phyloP scores from a whole-genome alignment of 2,113 vertebrate species.

The Syngnathus typhle region DNA sequence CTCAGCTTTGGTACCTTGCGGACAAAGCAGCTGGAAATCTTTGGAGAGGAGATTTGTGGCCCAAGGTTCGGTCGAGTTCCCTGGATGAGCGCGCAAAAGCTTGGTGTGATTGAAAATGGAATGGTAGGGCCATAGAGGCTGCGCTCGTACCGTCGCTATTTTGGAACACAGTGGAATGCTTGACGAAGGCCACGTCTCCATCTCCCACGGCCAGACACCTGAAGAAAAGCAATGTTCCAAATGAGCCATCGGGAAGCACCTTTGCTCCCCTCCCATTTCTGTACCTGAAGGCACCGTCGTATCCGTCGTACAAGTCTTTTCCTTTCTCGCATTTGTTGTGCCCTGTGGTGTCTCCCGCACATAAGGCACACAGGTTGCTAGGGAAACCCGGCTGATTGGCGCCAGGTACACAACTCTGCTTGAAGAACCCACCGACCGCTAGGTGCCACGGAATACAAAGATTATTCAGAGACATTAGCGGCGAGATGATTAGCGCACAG shows the following conservation, averaged over 20 bases:
- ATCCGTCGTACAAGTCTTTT: slow-evolving; percentile 81
- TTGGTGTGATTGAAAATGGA: too few relatives aligned
- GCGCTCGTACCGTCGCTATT: slow-evolving; percentile 80
- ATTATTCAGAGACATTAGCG: not conserved
- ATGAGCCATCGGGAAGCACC: not conserved
- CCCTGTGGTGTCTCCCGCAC: slow-evolving; percentile 76
- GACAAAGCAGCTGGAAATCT: slow-evolving; percentile 87
- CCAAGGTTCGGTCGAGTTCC: slow-evolving; percentile 77
- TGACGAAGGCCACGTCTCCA: slow-evolving; percentile 91
- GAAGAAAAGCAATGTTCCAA: not conserved
- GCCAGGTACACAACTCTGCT: slow-evolving; percentile 84
- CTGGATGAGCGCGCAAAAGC: slow-evolving; percentile 53
- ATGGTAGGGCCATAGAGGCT: not conserved
- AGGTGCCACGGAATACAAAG: not conserved
- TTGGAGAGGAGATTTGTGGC: slow-evolving; percentile 63
- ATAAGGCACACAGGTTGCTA: slow-evolving; percentile 75
- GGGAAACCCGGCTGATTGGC: slow-evolving; percentile 74
- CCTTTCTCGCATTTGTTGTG: slow-evolving; percentile 76
- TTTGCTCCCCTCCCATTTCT: not conserved
- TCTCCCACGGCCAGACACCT: slow-evolving; percentile 79
- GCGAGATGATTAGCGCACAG: not conserved
- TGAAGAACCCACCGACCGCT: slow-evolving; percentile 86
- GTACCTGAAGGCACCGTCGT: slow-evolving; percentile 84
- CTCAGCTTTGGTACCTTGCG: slow-evolving; percentile 78
- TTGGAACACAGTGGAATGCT: slow-evolving; percentile 84